Base-by-base conservation (phyloP, 2,888 invertebrate species). In the Machimus rusticus region DNA sequence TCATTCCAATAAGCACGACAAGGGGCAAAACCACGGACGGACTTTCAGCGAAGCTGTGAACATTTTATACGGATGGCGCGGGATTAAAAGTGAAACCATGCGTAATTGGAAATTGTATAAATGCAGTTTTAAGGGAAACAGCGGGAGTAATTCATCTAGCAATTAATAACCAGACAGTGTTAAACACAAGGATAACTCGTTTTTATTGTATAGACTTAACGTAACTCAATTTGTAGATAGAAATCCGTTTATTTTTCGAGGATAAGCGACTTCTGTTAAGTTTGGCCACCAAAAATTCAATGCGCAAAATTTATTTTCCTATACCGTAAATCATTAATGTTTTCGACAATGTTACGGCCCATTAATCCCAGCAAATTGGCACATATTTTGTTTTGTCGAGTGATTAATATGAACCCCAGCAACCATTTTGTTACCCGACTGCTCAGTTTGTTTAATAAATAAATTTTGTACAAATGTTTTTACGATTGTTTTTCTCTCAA, bases 381-480 rank as follows among this genome's bases (percentile, higher is more conserved):
- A 66, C 66, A 66, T 66, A 66, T 66, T 66, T 66, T 66, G 66
- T 66, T 66, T 19, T 66, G 8, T 66, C 28, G 66, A 66, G 23
- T 66, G 23, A 66, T 66, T 66, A 66, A 66, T 66, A n/a, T 14
- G 23, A 66, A 66, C 23, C 23, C 23, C 66, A 6, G 66, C 19
- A 31, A 57, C 37, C 14, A 12, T 31, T 84, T 84, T 74, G 84
- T 84, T 84, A 76, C 34, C 66, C 66, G 23, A 84, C 12, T 84
- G 74, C 74, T 85, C 46, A 85, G 31, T 82, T 85, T 74, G 23
- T 85, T 85, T 85, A 74, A 85, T 74, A 85, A 85, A 85, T 85
- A 85, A 85, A 85, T 85, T 85, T 85, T 85, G 85, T 85, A 85
- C 85, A 85, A 85, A 85, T 85, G 85, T 85, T 85, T 85, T 85